Evolutionary conservation across 2,888 invertebrate genomes (phyloP).

Genomic region (Drosophila demipolita): DNA sequence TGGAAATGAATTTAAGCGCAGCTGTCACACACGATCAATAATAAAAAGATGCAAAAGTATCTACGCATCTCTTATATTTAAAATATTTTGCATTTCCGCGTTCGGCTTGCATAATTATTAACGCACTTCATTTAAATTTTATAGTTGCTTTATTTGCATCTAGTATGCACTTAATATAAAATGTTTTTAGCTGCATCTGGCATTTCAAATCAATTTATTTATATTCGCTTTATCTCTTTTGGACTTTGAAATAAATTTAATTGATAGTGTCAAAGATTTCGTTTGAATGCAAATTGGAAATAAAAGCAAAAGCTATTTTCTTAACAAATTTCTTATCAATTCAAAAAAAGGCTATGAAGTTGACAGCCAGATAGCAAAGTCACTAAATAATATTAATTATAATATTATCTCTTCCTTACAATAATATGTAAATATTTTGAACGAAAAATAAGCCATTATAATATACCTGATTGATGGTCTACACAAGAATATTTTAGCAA

Average conservation of each 20-base stretch:
- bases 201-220: conserved; percentile 29
- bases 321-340: conserved; percentile 33
- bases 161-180: conserved; percentile 34
- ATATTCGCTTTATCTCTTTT: conserved; percentile 2
- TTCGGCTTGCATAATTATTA: conserved; percentile 51
- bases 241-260: conserved; percentile 20
- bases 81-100: conserved; percentile 57
- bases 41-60: conserved; percentile 61
- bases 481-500: neutral
- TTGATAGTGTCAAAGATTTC: conserved; percentile 30
- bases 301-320: conserved; percentile 10
- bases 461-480: conserved; percentile 25
- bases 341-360: neutral
- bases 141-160: conserved; percentile 31
- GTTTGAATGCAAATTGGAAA: conserved; percentile 9
- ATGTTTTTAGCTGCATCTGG: conserved; percentile 13
- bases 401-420: conserved; percentile 4
- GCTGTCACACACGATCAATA: conserved; percentile 50
- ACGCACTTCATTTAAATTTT: conserved; percentile 44
- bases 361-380: conserved; percentile 28
- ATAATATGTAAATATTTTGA: conserved; percentile 43
- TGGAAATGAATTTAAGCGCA: conserved; percentile 26
- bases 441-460: neutral
- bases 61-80: conserved; percentile 39
- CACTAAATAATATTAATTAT: conserved; percentile 10